phyloP scores from a whole-genome alignment of 2,797 vertebrate genomes.

The Karalla daura region DNA sequence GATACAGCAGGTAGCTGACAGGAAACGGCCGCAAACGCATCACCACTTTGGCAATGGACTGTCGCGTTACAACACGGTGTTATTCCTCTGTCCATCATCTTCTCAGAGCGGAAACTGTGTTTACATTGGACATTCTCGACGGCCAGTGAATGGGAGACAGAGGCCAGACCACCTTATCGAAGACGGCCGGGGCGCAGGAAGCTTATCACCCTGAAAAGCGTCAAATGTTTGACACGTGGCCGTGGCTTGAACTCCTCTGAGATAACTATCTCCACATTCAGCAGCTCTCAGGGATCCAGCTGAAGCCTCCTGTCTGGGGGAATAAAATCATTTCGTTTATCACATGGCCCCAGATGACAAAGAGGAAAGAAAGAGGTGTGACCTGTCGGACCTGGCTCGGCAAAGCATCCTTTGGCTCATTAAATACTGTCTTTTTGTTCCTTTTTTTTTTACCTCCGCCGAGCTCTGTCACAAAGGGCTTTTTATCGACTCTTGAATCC shows the following conservation, averaged over 20 bases:
- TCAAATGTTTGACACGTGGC: constrained; percentile 25
- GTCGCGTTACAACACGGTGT: neutral
- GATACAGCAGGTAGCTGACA: constrained; percentile 50
- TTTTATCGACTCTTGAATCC: constrained; percentile 20
- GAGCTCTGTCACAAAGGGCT: neutral
- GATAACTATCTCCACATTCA: constrained; percentile 35
- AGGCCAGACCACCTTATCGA: constrained; percentile 29
- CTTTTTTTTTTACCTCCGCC: neutral
- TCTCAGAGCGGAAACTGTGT: neutral
- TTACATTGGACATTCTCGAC: constrained; percentile 2
- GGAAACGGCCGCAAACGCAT: constrained; percentile 30
- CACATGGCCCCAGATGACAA: constrained; percentile 1
- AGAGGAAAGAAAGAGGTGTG: neutral
- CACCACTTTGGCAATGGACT: constrained; percentile 1
- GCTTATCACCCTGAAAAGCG: constrained; percentile 8
- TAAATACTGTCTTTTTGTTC: neutral
- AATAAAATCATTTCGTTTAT: neutral
- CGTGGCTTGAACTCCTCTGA: constrained; percentile 12
- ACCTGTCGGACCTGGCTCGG: constrained; percentile 6
- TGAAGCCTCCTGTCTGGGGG: constrained; percentile 28
- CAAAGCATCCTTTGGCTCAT: constrained; percentile 5
- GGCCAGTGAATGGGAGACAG: neutral
- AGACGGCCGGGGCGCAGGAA: constrained; percentile 2
- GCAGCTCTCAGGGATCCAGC: constrained; percentile 5
- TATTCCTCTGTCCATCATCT: neutral